Evolutionary conservation across 2,888 invertebrate genomes (phyloP).

Genomic region (Melipona beecheii): DNA sequence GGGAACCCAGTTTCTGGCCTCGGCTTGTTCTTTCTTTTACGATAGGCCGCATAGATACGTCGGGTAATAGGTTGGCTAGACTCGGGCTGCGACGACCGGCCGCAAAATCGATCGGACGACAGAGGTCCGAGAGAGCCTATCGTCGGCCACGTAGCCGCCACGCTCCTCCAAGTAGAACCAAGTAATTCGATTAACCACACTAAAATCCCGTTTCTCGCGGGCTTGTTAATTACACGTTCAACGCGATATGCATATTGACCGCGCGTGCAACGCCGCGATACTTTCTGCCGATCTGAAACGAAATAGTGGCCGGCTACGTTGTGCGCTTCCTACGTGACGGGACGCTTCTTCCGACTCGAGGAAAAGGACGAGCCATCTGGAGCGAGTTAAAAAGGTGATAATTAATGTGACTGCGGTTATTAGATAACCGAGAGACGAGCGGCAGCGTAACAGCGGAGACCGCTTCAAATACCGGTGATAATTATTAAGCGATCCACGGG

Average conservation of each 20-base stretch:
- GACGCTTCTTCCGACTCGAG: not conserved
- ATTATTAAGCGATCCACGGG: not conserved
- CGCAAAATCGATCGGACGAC: constrained; percentile 64
- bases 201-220: constrained; percentile 42
- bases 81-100: constrained; percentile 18
- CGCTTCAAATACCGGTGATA: not conserved
- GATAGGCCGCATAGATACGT: constrained; percentile 63
- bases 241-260: constrained; percentile 40
- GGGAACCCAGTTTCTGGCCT: constrained; percentile 51
- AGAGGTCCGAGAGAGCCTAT: constrained; percentile 35
- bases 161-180: constrained; percentile 7
- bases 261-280: constrained; percentile 43
- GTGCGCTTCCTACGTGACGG: constrained; percentile 4
- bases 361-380: not conserved
- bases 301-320: constrained; percentile 12
- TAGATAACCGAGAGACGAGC: not conserved
- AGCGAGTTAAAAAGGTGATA: not conserved
- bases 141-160: not conserved
- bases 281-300: constrained; percentile 32
- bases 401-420: not conserved
- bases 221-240: constrained; percentile 43
- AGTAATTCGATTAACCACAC: constrained; percentile 48
- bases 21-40: constrained; percentile 54
- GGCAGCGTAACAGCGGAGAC: not conserved
- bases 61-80: constrained; percentile 51